Evolutionary conservation across 1,140 invertebrate species (phyloP).

Genomic region (Drosophila kurseongensis): DNA sequence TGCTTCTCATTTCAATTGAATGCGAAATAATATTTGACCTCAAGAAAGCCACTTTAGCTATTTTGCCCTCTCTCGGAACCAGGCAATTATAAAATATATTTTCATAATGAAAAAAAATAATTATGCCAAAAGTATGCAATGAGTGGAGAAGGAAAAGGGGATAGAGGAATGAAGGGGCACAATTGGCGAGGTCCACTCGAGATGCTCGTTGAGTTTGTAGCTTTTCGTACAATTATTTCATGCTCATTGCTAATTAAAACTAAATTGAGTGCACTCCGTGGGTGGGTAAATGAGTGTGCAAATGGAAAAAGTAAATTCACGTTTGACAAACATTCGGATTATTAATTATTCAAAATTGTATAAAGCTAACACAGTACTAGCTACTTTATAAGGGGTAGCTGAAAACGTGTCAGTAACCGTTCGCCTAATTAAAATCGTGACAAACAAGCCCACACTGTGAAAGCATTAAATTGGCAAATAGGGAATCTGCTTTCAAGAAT

Average conservation of each 20-base stretch:
- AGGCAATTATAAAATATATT: constrained; percentile 75
- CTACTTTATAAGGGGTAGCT: neutral
- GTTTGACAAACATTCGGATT: constrained; percentile 38
- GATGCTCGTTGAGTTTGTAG: constrained; percentile 68
- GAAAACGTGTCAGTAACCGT: constrained; percentile 13
- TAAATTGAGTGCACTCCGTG: constrained; percentile 71
- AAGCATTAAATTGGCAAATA: neutral
- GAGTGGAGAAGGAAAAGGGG: neutral
- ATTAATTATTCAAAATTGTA: constrained; percentile 70
- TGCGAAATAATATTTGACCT: constrained; percentile 44
- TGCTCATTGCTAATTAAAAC: constrained; percentile 82
- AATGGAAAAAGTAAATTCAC: constrained; percentile 61
- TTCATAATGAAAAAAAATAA: constrained; percentile 74
- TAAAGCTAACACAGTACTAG: constrained; percentile 26
- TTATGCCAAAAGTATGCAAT: constrained; percentile 64
- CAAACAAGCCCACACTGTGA: neutral
- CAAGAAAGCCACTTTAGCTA: constrained; percentile 30
- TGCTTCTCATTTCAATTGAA: constrained; percentile 50
- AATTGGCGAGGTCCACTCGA: constrained; percentile 60
- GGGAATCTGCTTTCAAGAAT: no score
- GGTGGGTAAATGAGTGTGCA: constrained; percentile 18
- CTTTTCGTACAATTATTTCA: constrained; percentile 76
- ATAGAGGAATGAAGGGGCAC: neutral
- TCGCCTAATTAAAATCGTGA: constrained; percentile 58
- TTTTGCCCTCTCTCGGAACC: constrained; percentile 1